A percentile compares a stretch with the other conserved stretches of the same genome.
Evolutionary conservation across 2,888 invertebrate genomes (phyloP).

Genomic region (Caenorhabditis afra): DNA sequence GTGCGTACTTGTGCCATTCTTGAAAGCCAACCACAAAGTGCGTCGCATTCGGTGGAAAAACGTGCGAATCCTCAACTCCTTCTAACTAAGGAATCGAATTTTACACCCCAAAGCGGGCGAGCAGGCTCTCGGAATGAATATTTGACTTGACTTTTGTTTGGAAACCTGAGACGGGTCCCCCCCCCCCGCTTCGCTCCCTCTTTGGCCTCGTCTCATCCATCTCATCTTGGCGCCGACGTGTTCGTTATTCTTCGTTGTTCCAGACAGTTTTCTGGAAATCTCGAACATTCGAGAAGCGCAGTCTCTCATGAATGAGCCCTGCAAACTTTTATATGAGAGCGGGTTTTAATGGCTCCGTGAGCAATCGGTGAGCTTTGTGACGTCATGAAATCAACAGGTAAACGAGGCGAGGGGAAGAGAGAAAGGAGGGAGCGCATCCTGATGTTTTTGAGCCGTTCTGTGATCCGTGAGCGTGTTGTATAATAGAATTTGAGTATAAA

Average conservation of each 20-base stretch:
- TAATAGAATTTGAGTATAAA: conserved; percentile 31
- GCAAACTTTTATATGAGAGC: too few species aligned
- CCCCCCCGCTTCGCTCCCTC: conserved; percentile 12
- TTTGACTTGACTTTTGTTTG: conserved; percentile 59
- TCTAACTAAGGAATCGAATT: conserved; percentile 54
- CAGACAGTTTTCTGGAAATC: background rate
- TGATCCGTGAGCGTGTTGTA: conserved; percentile 16
- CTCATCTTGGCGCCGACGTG: background rate
- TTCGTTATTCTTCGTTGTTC: conserved; percentile 20
- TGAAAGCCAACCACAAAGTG: background rate
- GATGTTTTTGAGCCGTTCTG: conserved; percentile 20
- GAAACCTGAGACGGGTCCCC: conserved; percentile 33
- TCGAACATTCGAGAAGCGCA: too few species aligned
- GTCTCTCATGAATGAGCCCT: too few species aligned
- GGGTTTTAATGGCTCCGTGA: too few species aligned
- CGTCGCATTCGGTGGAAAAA: conserved; percentile 15
- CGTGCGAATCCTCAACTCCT: conserved; percentile 25
- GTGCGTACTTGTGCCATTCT: too few species aligned
- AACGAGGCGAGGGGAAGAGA: background rate
- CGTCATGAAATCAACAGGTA: conserved; percentile 1
- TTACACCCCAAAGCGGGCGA: conserved; percentile 34
- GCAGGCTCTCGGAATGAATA: conserved; percentile 28
- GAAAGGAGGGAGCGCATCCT: too few species aligned
- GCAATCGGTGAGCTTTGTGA: background rate
- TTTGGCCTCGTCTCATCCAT: background rate